These are phyloP conservation scores for Pterobdella sp. DNA, from an alignment of 2,888 invertebrate genomes.

Conservation along the genomic window DNA sequence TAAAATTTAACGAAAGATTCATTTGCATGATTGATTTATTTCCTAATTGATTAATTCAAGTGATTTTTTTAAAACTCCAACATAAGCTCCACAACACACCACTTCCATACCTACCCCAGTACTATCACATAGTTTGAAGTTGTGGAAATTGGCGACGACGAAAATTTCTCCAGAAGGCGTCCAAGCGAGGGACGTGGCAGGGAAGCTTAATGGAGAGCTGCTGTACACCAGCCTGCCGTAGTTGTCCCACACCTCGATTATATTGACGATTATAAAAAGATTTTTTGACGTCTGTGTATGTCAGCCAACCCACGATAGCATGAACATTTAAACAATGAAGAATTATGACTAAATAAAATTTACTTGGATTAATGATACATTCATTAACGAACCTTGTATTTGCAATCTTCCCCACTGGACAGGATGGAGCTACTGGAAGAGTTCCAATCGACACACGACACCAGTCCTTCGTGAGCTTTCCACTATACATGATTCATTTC, in stretches of 20 bases:
- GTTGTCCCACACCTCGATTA: slow-evolving; percentile 70
- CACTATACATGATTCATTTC: slow-evolving; percentile 60
- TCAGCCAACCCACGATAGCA: no score
- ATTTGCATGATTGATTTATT: no score
- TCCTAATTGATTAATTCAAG: no score
- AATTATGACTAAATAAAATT: no score
- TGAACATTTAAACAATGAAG: no score
- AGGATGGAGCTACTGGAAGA: slow-evolving; percentile 57
- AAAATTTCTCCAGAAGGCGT: slow-evolving; percentile 82
- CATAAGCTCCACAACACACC: not conserved
- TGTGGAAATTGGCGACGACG: slow-evolving; percentile 84
- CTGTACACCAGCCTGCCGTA: slow-evolving; percentile 79
- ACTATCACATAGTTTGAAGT: slow-evolving; percentile 81
- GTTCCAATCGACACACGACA: slow-evolving; percentile 64
- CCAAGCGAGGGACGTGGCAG: slow-evolving; percentile 84
- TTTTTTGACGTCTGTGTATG: not conserved
- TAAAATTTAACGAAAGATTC: no score
- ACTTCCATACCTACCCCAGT: slow-evolving; percentile 66
- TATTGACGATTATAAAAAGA: slow-evolving; percentile 11
- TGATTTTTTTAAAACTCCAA: no score
- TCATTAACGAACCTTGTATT: slow-evolving; percentile 70
- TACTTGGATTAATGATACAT: no score
- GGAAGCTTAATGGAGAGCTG: slow-evolving; percentile 74
- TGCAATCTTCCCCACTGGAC: slow-evolving; percentile 68
- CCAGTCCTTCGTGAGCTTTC: slow-evolving; percentile 89